Evolutionary conservation across 2,888 invertebrate species (phyloP).

Genomic region (Pycnomerus fuliginosus): DNA sequence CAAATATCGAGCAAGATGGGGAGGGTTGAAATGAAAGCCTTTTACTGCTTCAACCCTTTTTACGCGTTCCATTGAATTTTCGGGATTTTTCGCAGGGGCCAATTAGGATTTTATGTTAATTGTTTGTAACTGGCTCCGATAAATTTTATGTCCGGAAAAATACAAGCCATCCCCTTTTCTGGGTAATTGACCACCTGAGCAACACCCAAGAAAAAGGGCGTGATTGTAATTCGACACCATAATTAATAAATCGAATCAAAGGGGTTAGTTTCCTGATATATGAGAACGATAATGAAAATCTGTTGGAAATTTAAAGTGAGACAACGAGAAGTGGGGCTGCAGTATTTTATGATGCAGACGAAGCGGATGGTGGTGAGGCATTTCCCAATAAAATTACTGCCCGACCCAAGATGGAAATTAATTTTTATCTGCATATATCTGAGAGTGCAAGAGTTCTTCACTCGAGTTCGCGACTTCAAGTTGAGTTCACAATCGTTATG

Average conservation of each 20-base stretch:
- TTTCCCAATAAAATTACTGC: constrained; percentile 44
- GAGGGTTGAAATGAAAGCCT: constrained; percentile 34
- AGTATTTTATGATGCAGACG: constrained; percentile 35
- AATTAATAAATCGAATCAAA: no score
- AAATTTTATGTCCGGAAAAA: constrained; percentile 42
- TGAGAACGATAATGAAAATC: no score
- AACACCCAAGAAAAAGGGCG: no score
- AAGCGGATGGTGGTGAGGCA: constrained; percentile 36
- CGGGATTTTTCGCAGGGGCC: constrained; percentile 45
- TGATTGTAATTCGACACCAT: no score
- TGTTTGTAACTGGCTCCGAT: constrained; percentile 45
- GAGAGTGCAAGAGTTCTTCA: constrained; percentile 3
- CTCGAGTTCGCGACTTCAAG: no score
- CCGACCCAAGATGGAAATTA: constrained; percentile 45
- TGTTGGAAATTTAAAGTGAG: no score
- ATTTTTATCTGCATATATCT: constrained; percentile 46
- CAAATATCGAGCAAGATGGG: constrained; percentile 33
- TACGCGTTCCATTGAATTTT: constrained; percentile 48
- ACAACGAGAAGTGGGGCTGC: no score
- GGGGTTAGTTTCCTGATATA: no score
- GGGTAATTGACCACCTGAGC: no score
- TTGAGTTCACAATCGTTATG: no score
- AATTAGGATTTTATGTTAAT: constrained; percentile 49
- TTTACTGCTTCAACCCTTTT: constrained; percentile 45
- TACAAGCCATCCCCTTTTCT: no score